phyloP scores from a whole-genome alignment of 2,113 vertebrate genomes.

The Artemisiospiza belli region DNA sequence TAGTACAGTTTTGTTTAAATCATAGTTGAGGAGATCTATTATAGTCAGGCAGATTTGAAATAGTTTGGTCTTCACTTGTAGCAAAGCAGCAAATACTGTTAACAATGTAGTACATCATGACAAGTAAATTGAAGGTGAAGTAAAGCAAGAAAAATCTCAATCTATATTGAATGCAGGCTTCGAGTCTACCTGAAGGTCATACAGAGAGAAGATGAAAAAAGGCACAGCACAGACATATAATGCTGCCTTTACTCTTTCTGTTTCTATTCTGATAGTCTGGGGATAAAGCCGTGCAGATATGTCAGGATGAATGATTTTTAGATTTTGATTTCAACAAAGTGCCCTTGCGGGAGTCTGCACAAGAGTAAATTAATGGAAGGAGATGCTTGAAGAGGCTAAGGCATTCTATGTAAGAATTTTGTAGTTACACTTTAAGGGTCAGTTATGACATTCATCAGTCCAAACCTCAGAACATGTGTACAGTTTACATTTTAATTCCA shows the following conservation, averaged over 20 bases:
- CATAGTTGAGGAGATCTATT: not conserved
- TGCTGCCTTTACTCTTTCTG: not conserved
- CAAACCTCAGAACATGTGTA: not conserved
- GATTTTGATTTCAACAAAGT: constrained; percentile 48
- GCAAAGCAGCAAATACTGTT: not conserved
- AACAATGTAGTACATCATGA: not conserved
- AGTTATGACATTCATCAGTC: not conserved
- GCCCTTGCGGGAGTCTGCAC: not conserved
- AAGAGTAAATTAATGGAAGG: not conserved
- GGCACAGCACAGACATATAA: not conserved
- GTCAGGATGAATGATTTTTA: constrained; percentile 7
- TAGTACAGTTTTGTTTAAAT: not conserved
- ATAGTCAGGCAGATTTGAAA: not conserved
- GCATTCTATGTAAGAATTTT: not conserved
- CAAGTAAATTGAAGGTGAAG: constrained; percentile 16
- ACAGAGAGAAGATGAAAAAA: not conserved
- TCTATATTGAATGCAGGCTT: not conserved
- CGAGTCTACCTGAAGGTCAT: constrained; percentile 25
- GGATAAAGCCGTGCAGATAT: not conserved
- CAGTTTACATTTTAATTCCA: not conserved
- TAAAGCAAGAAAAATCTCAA: not conserved
- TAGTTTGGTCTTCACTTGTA: not conserved
- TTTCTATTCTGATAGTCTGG: constrained; percentile 12
- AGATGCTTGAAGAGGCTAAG: constrained; percentile 3
- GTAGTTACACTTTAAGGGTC: not conserved